Evolutionary conservation across 2,797 vertebrate genomes (phyloP).

Genomic region (Trachops cirrhosus): DNA sequence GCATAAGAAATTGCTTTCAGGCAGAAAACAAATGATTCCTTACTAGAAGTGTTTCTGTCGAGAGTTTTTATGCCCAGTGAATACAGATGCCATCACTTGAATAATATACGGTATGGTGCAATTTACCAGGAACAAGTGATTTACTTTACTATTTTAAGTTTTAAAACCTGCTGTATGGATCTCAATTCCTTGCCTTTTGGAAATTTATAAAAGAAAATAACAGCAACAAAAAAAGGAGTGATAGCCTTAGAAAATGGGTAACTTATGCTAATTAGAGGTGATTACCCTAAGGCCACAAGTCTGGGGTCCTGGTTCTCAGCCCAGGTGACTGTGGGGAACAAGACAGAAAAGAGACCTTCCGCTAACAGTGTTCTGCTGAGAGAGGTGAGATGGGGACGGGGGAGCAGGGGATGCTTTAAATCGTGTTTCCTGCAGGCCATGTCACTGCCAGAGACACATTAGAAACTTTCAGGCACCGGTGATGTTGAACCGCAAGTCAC

Average conservation of each 20-base stretch:
- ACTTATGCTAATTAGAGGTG: neutral
- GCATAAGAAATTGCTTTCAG: neutral
- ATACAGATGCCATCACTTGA: neutral
- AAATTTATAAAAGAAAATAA: neutral
- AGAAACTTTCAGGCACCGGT: neutral
- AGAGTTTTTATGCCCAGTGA: neutral
- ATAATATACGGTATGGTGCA: neutral
- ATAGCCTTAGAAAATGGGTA: neutral
- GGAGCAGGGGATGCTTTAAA: neutral
- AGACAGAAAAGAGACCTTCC: neutral
- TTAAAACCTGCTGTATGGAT: neutral
- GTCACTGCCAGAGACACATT: neutral
- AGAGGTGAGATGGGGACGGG: neutral
- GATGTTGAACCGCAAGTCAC: neutral
- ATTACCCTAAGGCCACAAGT: neutral
- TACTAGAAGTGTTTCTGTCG: neutral
- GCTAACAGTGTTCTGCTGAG: neutral
- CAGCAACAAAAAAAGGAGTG: neutral
- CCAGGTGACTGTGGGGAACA: neutral
- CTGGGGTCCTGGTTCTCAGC: neutral
- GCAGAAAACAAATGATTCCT: neutral
- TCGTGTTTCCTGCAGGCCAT: neutral
- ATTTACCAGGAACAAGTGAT: neutral
- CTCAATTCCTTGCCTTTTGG: neutral
- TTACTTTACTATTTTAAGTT: neutral